A percentile compares a stretch with the other conserved stretches of the same genome.
Evolutionary conservation across 2,797 vertebrate genomes (phyloP).

Genomic region (Galagoides demidoff): DNA sequence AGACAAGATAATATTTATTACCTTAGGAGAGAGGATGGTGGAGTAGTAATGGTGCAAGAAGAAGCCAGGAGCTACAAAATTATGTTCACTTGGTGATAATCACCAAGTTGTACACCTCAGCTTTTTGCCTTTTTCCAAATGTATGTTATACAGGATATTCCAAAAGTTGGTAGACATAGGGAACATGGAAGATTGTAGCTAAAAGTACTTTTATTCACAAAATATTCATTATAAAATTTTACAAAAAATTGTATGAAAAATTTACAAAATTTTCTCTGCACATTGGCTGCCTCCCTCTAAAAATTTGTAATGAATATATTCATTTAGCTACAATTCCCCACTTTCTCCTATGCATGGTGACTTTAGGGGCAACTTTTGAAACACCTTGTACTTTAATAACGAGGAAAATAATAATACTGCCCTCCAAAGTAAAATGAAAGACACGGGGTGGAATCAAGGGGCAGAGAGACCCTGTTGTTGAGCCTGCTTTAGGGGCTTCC

Average conservation of each 20-base stretch:
- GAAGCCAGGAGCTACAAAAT: neutral
- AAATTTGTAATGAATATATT: too few species aligned
- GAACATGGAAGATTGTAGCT: too few species aligned
- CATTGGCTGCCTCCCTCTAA: too few species aligned
- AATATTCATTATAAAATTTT: too few species aligned
- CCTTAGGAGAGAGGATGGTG: neutral
- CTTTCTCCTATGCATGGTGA: too few species aligned
- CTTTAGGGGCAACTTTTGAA: too few species aligned
- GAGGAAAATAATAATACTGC: neutral
- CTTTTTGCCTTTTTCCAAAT: neutral
- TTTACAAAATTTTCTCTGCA: too few species aligned
- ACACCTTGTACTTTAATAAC: neutral
- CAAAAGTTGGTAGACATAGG: too few species aligned
- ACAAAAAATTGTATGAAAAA: too few species aligned
- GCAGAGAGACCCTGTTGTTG: neutral
- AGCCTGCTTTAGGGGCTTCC: neutral
- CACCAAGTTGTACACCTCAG: neutral
- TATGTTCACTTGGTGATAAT: neutral
- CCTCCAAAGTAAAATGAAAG: neutral
- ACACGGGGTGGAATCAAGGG: neutral
- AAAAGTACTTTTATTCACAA: too few species aligned
- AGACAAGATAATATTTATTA: neutral
- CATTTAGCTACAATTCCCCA: too few species aligned
- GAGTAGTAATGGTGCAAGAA: neutral
- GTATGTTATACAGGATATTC: neutral